Evolutionary conservation across 1,140 invertebrate genomes (phyloP), one percentile per base, ranked within the genome.

Genomic region (Acromyrmex heyeri): DNA sequence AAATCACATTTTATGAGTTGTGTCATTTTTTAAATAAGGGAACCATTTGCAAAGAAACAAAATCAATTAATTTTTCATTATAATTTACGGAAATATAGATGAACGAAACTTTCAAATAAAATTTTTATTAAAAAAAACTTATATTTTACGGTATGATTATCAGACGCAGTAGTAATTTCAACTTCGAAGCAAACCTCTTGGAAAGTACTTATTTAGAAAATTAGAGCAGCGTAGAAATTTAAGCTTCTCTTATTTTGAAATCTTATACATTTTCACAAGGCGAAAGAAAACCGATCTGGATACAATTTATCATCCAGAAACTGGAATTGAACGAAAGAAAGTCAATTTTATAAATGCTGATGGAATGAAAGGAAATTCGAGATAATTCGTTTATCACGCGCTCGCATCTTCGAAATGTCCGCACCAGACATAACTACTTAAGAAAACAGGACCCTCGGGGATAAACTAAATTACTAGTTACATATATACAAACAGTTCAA

Each of bases 341-440:
- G 16, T 62, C 21, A 67, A 6, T 38, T 79, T 53, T 55, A 27
- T n/a, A 34, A 38, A 1, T 48, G 3, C 8, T 59, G 27, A 21
- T 59, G 24, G 2, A 34, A 44, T 44, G 18, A 14, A 48, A 72
- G 8, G 14, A 59, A 72, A 50, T n/a, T 67, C 44, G n/a, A n/a
- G 3, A 21, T 44, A 82, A 57, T 79, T 81, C 8, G 5, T 73
- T 27, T 82, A 59, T 82, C 65, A 38, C 18, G 21, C 30, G 6
- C 4, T 61, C 1, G 12, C 8, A 73, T 82, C 24, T 59, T n/a
- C 24, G 21, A 73, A 48, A 59, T 14, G 69, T 44, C 4, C 67
- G 18, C 24, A 7, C 24, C 16, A n/a, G 72, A 10, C 44, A 10
- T n/a, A 30, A 30, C 5, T 61, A 53, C 38, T 44, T 82, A 73